Evolutionary conservation across 2,888 invertebrate species (phyloP).

Genomic region (Volucella zonaria): DNA sequence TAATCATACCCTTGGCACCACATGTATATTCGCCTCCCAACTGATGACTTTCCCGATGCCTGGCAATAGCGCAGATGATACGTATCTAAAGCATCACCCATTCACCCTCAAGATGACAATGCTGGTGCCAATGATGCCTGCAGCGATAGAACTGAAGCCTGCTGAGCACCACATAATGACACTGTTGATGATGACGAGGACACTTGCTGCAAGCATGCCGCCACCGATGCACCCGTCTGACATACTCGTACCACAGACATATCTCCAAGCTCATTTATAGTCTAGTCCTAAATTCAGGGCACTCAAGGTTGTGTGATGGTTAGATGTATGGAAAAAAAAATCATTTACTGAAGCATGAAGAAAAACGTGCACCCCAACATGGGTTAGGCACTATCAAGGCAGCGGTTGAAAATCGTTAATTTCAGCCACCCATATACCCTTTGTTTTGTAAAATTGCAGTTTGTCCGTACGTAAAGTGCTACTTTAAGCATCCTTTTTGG

Average conservation of each 20-base stretch:
- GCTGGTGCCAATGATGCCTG: conserved; percentile 29
- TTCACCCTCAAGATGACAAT: background rate
- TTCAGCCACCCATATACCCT: background rate
- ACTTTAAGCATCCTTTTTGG: background rate
- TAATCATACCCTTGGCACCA: conserved; percentile 13
- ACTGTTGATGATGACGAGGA: conserved; percentile 43
- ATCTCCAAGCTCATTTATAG: conserved; percentile 2
- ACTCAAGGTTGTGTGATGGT: background rate
- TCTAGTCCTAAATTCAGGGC: conserved; percentile 23
- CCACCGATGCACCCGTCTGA: conserved; percentile 41
- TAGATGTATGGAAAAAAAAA: conserved; percentile 22
- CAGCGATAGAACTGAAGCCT: conserved; percentile 15
- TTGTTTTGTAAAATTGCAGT: conserved; percentile 29
- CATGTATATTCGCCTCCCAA: conserved; percentile 34
- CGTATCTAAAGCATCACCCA: conserved; percentile 29
- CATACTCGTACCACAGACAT: conserved; percentile 1
- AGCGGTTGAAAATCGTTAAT: conserved; percentile 33
- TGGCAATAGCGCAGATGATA: conserved; percentile 48
- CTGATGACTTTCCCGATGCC: conserved; percentile 42
- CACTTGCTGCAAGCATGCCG: conserved; percentile 27
- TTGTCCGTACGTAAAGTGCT: background rate
- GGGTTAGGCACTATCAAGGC: background rate
- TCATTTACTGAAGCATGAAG: conserved; percentile 24
- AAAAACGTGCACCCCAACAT: conserved; percentile 33
- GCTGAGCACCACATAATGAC: conserved; percentile 54